phyloP scores from a whole-genome alignment of 2,797 vertebrate species.

The Discoglossus pictus region DNA sequence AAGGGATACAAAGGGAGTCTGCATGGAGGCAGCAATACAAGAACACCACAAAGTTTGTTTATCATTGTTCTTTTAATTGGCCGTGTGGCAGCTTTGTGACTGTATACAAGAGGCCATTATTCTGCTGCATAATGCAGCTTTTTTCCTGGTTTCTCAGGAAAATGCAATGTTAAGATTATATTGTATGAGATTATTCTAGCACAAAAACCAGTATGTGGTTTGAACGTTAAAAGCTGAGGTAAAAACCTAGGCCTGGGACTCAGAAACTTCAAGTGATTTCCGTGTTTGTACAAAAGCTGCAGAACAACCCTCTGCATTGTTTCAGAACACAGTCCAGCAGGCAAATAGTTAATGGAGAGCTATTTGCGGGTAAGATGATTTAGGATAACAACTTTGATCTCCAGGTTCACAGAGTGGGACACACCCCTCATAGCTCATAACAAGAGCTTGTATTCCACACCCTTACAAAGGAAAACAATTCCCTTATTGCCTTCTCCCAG shows the following conservation, averaged over 20 bases:
- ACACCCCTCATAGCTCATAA: conserved; percentile 43
- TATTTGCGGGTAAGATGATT: conserved; percentile 42
- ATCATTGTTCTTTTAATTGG: too few species aligned
- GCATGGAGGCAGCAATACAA: background rate
- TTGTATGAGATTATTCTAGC: too few species aligned
- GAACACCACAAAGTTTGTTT: background rate
- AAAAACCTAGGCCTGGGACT: too few species aligned
- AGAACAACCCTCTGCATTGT: conserved; percentile 15
- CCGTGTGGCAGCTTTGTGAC: too few species aligned
- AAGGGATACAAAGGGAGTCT: conserved; percentile 1
- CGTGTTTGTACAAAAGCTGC: conserved; percentile 7
- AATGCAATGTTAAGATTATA: too few species aligned
- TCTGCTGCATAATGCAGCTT: too few species aligned
- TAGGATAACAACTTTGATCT: conserved; percentile 43
- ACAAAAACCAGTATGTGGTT: too few species aligned
- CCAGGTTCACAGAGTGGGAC: conserved; percentile 38
- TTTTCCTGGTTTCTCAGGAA: too few species aligned
- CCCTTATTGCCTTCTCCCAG: conserved; percentile 29
- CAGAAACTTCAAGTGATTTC: too few species aligned
- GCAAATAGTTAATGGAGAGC: conserved; percentile 29
- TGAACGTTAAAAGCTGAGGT: too few species aligned
- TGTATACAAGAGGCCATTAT: too few species aligned
- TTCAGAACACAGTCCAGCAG: background rate
- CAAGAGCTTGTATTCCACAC: conserved; percentile 30
- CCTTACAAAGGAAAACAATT: conserved; percentile 35